Conservation (phyloP, 2,888 invertebrate species). For the Selenia dentaria region DNA sequence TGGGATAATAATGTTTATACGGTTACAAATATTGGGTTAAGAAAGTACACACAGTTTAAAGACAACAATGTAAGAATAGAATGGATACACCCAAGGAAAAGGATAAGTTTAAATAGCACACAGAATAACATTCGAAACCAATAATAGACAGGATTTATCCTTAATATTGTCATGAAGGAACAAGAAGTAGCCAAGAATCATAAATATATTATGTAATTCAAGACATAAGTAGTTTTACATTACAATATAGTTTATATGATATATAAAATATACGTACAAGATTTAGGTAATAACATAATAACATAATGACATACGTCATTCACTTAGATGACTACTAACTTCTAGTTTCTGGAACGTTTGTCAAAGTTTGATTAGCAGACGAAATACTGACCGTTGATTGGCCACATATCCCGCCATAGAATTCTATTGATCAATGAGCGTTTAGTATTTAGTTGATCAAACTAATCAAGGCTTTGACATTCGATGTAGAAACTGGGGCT, state of each 20-base stretch:
- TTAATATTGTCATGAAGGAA: conserved; percentile 75
- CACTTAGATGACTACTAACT: too few relatives aligned
- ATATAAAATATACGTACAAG: neutral
- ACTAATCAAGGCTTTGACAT: too few relatives aligned
- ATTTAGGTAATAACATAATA: conserved; percentile 5
- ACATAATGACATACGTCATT: too few relatives aligned
- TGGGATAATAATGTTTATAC: conserved; percentile 63
- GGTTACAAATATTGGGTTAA: conserved; percentile 70
- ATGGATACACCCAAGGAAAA: conserved; percentile 25
- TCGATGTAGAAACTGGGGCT: too few relatives aligned
- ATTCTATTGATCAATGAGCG: too few relatives aligned
- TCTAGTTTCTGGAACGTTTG: too few relatives aligned
- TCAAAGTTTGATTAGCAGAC: too few relatives aligned
- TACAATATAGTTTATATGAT: conserved; percentile 20
- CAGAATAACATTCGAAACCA: conserved; percentile 1
- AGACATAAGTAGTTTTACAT: conserved; percentile 12
- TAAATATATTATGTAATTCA: conserved; percentile 24
- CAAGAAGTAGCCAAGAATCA: conserved; percentile 61
- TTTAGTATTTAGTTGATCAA: too few relatives aligned
- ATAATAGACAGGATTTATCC: conserved; percentile 6
- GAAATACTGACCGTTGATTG: too few relatives aligned
- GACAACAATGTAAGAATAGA: conserved; percentile 26
- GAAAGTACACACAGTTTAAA: conserved; percentile 52
- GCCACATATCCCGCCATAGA: too few relatives aligned
- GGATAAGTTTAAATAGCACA: conserved; percentile 21